Evolutionary conservation across 2,113 vertebrate species (phyloP).

Genomic region (Pleuronectes platessa): DNA sequence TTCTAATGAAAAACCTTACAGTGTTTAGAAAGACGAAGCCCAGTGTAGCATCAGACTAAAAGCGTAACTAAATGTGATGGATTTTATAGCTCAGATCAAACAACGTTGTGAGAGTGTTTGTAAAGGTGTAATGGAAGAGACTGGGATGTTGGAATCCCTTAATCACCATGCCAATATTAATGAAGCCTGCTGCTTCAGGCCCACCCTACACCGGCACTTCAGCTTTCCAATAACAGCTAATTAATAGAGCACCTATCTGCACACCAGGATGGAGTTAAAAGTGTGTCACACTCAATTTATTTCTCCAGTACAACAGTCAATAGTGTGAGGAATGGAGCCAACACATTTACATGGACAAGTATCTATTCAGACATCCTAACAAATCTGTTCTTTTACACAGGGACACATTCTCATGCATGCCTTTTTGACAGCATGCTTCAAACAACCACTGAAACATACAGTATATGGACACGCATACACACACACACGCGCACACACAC

Average conservation of each 20-base stretch:
- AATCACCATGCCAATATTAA: slow-evolving; percentile 66
- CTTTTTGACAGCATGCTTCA: slow-evolving; percentile 35
- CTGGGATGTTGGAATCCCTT: slow-evolving; percentile 48
- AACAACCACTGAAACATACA: slow-evolving; percentile 23
- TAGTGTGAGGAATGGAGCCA: slow-evolving; percentile 14
- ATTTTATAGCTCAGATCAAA: slow-evolving; percentile 2
- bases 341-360: not conserved
- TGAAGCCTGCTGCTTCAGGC: slow-evolving; percentile 39
- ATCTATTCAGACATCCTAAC: not conserved
- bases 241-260: slow-evolving; percentile 69
- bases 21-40: not conserved
- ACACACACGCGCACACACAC: slow-evolving; percentile 11
- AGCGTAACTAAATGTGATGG: not conserved
- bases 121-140: slow-evolving; percentile 18
- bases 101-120: not conserved
- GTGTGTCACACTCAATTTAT: slow-evolving; percentile 68
- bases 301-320: slow-evolving; percentile 49
- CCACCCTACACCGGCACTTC: slow-evolving; percentile 38
- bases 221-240: slow-evolving; percentile 71
- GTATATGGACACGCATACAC: slow-evolving; percentile 12
- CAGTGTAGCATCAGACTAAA: slow-evolving; percentile 1
- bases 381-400: not conserved
- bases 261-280: slow-evolving; percentile 61
- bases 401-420: not conserved
- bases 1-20: not conserved